phyloP scores from a whole-genome alignment of 2,113 vertebrate species.

The Oophaga pumilio region DNA sequence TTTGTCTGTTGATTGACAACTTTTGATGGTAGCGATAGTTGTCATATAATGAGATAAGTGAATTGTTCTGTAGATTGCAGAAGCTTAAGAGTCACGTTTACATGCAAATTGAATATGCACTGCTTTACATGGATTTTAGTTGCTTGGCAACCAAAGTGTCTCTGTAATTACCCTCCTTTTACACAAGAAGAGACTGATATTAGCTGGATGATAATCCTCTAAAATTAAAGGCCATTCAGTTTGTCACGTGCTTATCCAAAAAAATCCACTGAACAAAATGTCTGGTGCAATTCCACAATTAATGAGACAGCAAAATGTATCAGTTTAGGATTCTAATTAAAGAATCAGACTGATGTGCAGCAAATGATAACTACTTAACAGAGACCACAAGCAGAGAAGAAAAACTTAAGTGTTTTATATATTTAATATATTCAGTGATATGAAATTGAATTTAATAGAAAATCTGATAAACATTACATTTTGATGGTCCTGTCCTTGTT shows the following conservation, averaged over 20 bases:
- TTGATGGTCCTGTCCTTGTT: background rate
- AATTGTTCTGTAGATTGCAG: constrained; percentile 31
- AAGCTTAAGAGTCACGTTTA: constrained; percentile 49
- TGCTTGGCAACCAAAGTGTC: constrained; percentile 49
- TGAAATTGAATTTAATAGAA: background rate
- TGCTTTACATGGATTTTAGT: constrained; percentile 52
- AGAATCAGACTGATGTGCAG: constrained; percentile 1
- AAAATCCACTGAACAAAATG: constrained; percentile 7
- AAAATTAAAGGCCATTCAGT: constrained; percentile 41
- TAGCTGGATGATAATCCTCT: constrained; percentile 41
- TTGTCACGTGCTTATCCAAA: constrained; percentile 26
- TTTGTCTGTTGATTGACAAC: background rate
- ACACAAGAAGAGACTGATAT: constrained; percentile 46
- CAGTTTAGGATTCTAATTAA: background rate
- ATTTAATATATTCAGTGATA: background rate
- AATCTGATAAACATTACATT: background rate
- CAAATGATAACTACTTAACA: background rate
- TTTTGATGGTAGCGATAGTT: constrained; percentile 27
- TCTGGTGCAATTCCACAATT: constrained; percentile 5
- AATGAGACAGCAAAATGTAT: background rate
- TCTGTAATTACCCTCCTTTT: constrained; percentile 51
- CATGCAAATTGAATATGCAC: constrained; percentile 36
- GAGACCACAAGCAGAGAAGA: background rate
- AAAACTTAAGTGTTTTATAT: background rate
- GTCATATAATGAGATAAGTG: constrained; percentile 29